phyloP scores from a whole-genome alignment of 1,140 invertebrate species.

The Gryon sp. region DNA sequence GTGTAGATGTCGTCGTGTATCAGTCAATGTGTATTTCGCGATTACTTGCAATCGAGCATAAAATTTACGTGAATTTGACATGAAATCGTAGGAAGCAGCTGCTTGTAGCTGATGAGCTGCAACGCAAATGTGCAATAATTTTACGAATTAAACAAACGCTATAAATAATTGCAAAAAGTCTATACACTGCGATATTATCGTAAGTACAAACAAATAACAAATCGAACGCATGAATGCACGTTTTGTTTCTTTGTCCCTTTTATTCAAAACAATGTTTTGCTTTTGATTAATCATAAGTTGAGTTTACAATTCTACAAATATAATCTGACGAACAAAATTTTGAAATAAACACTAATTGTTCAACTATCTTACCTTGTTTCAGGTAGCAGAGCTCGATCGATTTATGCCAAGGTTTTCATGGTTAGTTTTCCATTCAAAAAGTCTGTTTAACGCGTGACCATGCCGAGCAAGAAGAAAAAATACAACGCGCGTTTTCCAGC shows the following conservation, averaged over 20 bases:
- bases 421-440: constrained; percentile 18
- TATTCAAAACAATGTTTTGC: constrained; percentile 11
- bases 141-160: neutral
- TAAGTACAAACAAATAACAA: constrained; percentile 9
- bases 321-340: too few species aligned
- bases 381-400: constrained; percentile 1
- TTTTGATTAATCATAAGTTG: too few species aligned
- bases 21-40: neutral
- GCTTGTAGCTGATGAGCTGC: constrained; percentile 6
- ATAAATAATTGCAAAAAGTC: neutral
- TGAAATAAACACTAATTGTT: neutral
- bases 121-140: neutral
- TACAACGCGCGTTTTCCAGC: constrained; percentile 97
- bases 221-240: neutral
- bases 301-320: too few species aligned
- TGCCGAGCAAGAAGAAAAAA: constrained; percentile 98
- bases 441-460: constrained; percentile 76
- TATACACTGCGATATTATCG: too few species aligned
- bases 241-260: neutral
- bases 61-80: constrained; percentile 8
- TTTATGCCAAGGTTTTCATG: constrained; percentile 22
- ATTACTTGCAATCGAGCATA: neutral
- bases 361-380: neutral
- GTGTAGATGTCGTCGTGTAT: neutral
- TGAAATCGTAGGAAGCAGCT: constrained; percentile 21